Evolutionary conservation across 53 echinoderm and acorn worm species (phyloP), one percentile per base, ranked within the genome.

Genomic region (Temnopleurus reevesii): DNA sequence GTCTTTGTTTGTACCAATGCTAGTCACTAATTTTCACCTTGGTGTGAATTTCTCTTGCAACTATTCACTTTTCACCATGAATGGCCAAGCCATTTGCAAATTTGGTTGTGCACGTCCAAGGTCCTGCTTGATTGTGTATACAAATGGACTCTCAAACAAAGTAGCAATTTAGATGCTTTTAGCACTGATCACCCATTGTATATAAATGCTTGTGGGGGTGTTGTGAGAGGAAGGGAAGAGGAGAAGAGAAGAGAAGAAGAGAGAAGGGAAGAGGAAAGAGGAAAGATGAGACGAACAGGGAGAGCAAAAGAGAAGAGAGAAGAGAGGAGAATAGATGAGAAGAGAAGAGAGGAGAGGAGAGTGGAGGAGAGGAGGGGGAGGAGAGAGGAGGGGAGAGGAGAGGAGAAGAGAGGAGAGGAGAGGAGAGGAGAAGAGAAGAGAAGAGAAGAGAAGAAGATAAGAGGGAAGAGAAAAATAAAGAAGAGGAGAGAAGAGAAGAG

Each of bases 121-220:
- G 63, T 31, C 33, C 33, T 13, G 2, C 5, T 63, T 31, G 12
- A 63, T 63, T 31, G 63, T 33, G 15, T 63, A 2, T 29, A 25
- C 45, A 41, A 76, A 76, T 76, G 76, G 76, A 44, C 6, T 76
- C 43, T 24, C 76, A 45, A 44, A 76, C 76, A 41, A 17, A 76
- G 76, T 44, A 23, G 76, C 43, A 76, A 76, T 76, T 76, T 41
- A 23, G 76, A 76, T 41, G 76, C 76, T 76, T 76, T 76, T 76
- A 76, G 15, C 44, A 45, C 44, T 76, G 45, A 45, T 45, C 76
- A 44, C 15, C 76, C 45, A 45, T 41, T 45, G n/a, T n/a, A n/a
- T n/a, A n/a, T n/a, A n/a, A n/a, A n/a, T n/a, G 63, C 61, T 25
- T 59, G 46, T 61, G 61, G 63, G 17, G 63, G 87, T 19, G 87